Evolutionary conservation across 1,140 invertebrate genomes (phyloP).

Genomic region (Trinorchestia longiramus): DNA sequence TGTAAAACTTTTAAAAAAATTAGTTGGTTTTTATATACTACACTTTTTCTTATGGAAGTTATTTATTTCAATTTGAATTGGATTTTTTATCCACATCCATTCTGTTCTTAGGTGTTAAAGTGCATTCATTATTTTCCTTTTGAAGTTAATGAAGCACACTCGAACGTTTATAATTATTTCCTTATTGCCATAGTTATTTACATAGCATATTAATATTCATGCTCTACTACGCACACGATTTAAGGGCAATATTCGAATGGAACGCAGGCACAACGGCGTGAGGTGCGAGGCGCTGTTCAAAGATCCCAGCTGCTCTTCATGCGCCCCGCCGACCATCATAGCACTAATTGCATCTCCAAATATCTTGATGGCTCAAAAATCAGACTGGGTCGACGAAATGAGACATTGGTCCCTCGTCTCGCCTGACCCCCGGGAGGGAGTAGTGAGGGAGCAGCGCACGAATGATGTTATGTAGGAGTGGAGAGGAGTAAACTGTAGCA

Average conservation of each 20-base stretch:
- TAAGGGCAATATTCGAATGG: neutral
- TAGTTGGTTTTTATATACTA: too few relatives aligned
- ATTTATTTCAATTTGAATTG: too few relatives aligned
- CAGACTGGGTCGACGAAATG: neutral
- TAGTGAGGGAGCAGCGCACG: neutral
- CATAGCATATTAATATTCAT: neutral
- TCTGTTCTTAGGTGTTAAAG: too few relatives aligned
- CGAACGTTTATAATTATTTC: neutral
- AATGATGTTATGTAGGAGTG: neutral
- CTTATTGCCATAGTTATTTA: neutral
- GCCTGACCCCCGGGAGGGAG: neutral
- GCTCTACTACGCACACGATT: neutral
- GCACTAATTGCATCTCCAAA: constrained; percentile 47
- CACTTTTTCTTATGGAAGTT: too few relatives aligned
- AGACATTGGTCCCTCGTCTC: neutral
- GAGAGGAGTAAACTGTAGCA: neutral
- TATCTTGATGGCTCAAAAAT: constrained; percentile 45
- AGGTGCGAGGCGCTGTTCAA: neutral
- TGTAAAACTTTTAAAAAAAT: too few relatives aligned
- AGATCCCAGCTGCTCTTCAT: neutral
- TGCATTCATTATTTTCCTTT: neutral
- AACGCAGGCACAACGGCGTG: neutral
- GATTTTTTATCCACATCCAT: too few relatives aligned
- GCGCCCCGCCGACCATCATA: neutral
- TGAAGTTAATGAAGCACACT: neutral